Evolutionary conservation across 2,888 invertebrate genomes (phyloP), one percentile per base, ranked within the genome.

Genomic region (Caenorhabditis sp.): DNA sequence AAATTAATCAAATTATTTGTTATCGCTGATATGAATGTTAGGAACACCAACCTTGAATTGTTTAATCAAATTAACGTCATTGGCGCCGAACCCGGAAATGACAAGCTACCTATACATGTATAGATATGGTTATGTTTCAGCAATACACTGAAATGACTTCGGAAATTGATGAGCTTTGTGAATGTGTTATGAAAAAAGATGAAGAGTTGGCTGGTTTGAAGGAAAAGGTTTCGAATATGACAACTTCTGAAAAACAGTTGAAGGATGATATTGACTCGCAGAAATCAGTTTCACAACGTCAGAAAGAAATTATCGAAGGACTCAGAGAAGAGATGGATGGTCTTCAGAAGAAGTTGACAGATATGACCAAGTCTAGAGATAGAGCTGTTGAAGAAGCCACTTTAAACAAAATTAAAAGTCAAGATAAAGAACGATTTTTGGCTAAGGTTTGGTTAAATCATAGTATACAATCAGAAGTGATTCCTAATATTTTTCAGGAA

Each of bases 131-230:
- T 20, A 59, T 50, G 5, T 78, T 80, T 53, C 73, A 80, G 80
- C 80, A 80, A 78, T 80, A 80, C 71, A 77, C 76, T 25, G 77
- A 77, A 52, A 59, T 80, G 56, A 71, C 76, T n/a, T 61, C 66
- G 4, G 77, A 80, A 59, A 80, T 80, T 57, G 80, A 80, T 52
- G 77, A 78, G 57, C 67, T 80, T 26, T 76, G 72, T 57, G 70
- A 69, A 25, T 49, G 76, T 14, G 74, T 80, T 25, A 63, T 73
- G 27, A 62, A 66, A 27, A 77, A 78, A 54, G 75, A 80, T 20
- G 67, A 67, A 26, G 80, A 77, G 27, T 70, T 77, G n/a, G 67
- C 70, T 8, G 23, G 12, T 0, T 49, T 80, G 14, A 80, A 74
- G 56, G 73, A 80, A 53, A 65, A 70, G 43, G 23, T 80, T 0